A percentile compares a stretch with the other conserved stretches of the same genome.
These are phyloP conservation scores for Neotragus pygmaeus DNA, from an alignment of 2,113 vertebrate genomes.

Conservation along the genomic window DNA sequence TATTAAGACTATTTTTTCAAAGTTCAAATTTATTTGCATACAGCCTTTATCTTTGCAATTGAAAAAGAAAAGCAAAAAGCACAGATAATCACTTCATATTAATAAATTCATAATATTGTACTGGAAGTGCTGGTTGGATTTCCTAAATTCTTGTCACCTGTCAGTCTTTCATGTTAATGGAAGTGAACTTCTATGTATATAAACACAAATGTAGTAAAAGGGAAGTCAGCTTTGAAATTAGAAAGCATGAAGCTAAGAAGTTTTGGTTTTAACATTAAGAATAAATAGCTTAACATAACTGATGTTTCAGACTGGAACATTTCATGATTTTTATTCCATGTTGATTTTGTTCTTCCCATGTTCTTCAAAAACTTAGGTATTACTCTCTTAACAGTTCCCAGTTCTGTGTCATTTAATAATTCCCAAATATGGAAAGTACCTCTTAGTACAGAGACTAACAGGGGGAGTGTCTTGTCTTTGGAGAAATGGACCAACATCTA, in stretches of 20 bases:
- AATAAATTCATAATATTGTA: not conserved
- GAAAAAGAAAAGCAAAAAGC: not conserved
- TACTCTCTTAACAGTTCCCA: not conserved
- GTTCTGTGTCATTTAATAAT: not conserved
- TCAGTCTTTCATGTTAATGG: not conserved
- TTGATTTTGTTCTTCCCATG: not conserved
- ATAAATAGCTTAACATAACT: not conserved
- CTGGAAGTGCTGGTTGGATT: not conserved
- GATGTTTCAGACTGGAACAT: not conserved
- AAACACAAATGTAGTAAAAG: not conserved
- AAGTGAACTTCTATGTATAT: not conserved
- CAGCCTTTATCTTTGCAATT: not conserved
- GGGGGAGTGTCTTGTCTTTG: not conserved
- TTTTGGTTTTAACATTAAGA: not conserved
- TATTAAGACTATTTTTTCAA: constrained; percentile 2
- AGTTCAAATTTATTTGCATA: constrained; percentile 1
- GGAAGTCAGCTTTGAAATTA: not conserved
- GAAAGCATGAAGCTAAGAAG: not conserved
- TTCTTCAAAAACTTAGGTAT: not conserved
- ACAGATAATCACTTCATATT: not conserved
- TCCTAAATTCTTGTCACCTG: not conserved
- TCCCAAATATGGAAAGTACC: not conserved
- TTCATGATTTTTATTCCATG: not conserved
- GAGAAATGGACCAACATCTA: not conserved
- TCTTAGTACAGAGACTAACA: not conserved